Evolutionary conservation across 2,888 invertebrate species (phyloP), one percentile per base, ranked within the genome.

Genomic region (Drosophila dives): DNA sequence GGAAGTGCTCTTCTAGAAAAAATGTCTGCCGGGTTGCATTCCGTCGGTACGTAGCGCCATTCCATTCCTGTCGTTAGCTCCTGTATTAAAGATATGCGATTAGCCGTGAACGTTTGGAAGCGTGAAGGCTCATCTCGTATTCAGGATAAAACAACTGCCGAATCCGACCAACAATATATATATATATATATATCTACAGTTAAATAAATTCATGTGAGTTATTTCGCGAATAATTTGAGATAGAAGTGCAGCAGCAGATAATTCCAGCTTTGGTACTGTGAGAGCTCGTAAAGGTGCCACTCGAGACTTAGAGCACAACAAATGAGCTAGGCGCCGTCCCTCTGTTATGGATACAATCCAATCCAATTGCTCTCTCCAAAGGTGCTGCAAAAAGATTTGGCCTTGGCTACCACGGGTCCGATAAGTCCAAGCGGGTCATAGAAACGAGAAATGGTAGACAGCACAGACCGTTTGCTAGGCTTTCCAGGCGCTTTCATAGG

Each of bases 221-320:
- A 48, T 15, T 48, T 48, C 48, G 0, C 15, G 23, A 26, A 48
- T 26, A 12, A 48, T 15, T 7, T 48, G 48, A 48, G 48, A 26
- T 26, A 48, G 48, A 6, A 48, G 26, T 26, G 48, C 48, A 26
- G 48, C 48, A 26, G 26, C 48, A 48, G 26, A 48, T 26, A 48
- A 15, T 23, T 48, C n/a, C 17, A 42, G 12, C 23, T 48, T 40
- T 17, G 40, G 40, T 15, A 50, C 2, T 53, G 10, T 33, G 20
- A 53, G 51, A 53, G 23, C 23, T 12, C 23, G 12, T 23, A 23
- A 5, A 23, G 23, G 51, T 32, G 34, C 53, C 20, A 53, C 23
- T 36, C 36, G 53, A n/a, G 53, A 34, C 15, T 53, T 53, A 15
- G 53, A 36, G 36, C 53, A 53, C 34, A 53, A 36, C n/a, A 36